Evolutionary conservation across 2,888 invertebrate species (phyloP), one percentile per base, ranked within the genome.

Genomic region (Oscheius onirici): DNA sequence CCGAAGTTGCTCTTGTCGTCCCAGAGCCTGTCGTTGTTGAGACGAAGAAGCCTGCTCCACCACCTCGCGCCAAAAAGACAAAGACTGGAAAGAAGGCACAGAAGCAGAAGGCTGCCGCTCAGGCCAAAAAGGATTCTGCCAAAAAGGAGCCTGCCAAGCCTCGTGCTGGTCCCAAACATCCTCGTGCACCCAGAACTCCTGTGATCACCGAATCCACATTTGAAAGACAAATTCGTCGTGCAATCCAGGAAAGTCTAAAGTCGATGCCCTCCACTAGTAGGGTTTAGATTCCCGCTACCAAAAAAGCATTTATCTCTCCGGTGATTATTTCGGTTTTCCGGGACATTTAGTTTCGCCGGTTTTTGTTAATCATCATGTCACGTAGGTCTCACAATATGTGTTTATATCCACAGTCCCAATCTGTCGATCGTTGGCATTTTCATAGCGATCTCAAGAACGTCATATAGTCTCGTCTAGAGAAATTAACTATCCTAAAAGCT

Each of bases 231-330:
- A 52, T 66, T 11, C 52, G 66, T 17, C 28, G 54, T 51, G 66
- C 66, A 5, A 66, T 66, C 54, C 66, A 66, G 43, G 66, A 66
- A 28, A 66, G 66, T 66, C 54, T 66, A 17, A 66, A 40, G 34
- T 40, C 41, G 13, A 40, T 41, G 40, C 61, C 61, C 2, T 61
- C 61, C 3, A 61, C 49, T 49, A 61, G 61, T 24, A 44, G 15
- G 28, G 17, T 15, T 15, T 44, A 44, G 26, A 22, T 46, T 46
- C n/a, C 20, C 34, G 34, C 8, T 34, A 6, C 5, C 8, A 6
- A 34, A 34, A 34, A 8, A 55, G 55, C 26, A 28, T 55, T 28
- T 55, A 52, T 52, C 24, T 3, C 17, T 22, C 57, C 57, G 57
- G 57, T 57, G 17, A 15, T 57, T 28, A n/a, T 17, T 17, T 40